phyloP scores from a whole-genome alignment of 1,140 invertebrate genomes.

The Coenobita brevimanus region DNA sequence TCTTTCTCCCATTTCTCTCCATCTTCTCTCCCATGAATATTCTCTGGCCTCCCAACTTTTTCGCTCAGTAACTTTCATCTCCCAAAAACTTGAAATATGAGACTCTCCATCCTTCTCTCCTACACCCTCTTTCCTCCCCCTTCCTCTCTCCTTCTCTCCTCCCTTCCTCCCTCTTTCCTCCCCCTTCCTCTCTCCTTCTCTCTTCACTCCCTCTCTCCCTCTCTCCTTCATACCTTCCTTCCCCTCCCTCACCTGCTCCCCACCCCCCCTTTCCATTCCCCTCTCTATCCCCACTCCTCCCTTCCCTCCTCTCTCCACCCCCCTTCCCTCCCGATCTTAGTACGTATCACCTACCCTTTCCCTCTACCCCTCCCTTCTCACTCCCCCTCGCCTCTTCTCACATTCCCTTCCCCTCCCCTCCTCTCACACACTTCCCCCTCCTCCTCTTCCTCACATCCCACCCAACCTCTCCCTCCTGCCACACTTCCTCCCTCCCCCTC shows the following conservation, averaged over 20 bases:
- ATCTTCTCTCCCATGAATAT: too few relatives aligned
- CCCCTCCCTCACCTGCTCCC: background rate
- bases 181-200: conserved; percentile 8
- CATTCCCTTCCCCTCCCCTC: background rate
- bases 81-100: background rate
- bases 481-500: background rate
- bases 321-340: background rate
- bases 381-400: background rate
- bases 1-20: too few relatives aligned
- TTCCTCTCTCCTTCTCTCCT: too few relatives aligned
- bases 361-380: background rate
- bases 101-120: background rate
- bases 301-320: background rate
- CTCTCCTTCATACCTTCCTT: background rate
- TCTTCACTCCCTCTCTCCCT: background rate
- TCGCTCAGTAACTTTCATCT: too few relatives aligned
- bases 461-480: background rate
- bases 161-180: background rate
- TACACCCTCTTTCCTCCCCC: background rate
- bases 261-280: background rate
- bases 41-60: too few relatives aligned
- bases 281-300: background rate
- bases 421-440: background rate
- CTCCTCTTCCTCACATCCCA: background rate
- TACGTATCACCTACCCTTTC: background rate